phyloP scores from a whole-genome alignment of 2,797 vertebrate genomes.

The Eulemur albifrons region DNA sequence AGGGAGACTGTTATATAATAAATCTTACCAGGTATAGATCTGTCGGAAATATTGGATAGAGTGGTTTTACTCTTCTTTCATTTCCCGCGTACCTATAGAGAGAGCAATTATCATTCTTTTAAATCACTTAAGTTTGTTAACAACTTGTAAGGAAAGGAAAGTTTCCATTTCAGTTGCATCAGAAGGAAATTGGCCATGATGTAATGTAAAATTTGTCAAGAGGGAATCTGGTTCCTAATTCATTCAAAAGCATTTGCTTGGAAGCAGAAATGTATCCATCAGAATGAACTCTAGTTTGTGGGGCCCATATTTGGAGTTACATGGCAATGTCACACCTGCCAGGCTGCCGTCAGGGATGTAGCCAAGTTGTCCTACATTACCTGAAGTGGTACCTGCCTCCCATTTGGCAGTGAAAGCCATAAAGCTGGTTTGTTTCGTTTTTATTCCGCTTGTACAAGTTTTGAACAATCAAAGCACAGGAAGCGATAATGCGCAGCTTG shows the following conservation, averaged over 20 bases:
- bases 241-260: conserved; percentile 34
- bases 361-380: conserved; percentile 34
- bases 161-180: conserved; percentile 35
- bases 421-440: conserved; percentile 55
- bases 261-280: background rate
- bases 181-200: conserved; percentile 60
- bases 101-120: conserved; percentile 30
- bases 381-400: conserved; percentile 52
- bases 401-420: background rate
- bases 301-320: conserved; percentile 2
- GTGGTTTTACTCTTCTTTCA: background rate
- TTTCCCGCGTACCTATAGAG: conserved; percentile 39
- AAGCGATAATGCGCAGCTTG: background rate
- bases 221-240: conserved; percentile 13
- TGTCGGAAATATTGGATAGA: background rate
- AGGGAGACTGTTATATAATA: conserved; percentile 4
- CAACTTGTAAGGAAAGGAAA: conserved; percentile 9
- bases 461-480: conserved; percentile 19
- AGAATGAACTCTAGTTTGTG: conserved; percentile 34
- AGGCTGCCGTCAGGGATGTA: background rate
- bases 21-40: background rate
- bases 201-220: conserved; percentile 28
- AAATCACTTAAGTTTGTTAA: conserved; percentile 59
- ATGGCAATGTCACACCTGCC: background rate
- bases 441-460: conserved; percentile 61